phyloP scores from a whole-genome alignment of 2,113 vertebrate species.

The Centropus unirufus region DNA sequence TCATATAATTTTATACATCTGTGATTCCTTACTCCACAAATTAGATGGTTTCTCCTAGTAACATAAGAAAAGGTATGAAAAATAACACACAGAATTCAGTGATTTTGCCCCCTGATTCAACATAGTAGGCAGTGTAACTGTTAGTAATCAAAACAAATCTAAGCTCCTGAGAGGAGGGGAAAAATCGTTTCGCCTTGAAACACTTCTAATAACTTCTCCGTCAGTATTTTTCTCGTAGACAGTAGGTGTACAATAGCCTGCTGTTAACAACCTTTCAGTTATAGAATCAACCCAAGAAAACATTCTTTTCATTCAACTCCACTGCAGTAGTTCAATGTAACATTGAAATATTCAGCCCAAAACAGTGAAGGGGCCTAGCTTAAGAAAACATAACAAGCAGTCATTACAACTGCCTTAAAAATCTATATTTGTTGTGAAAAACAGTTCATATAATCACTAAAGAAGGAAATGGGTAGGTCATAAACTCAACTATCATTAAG shows the following conservation, averaged over 20 bases:
- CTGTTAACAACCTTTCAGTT: constrained; percentile 2
- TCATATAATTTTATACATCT: neutral
- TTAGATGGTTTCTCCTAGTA: neutral
- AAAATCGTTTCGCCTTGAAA: neutral
- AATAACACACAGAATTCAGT: neutral
- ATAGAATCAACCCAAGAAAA: neutral
- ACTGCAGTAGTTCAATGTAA: neutral
- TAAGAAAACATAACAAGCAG: constrained; percentile 7
- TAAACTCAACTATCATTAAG: constrained; percentile 42
- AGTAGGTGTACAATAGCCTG: neutral
- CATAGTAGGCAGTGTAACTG: neutral
- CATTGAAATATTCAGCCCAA: neutral
- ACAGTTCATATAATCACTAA: constrained; percentile 37
- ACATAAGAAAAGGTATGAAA: neutral
- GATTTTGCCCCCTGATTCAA: neutral
- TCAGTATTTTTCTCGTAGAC: neutral
- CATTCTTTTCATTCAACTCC: neutral
- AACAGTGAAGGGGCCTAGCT: neutral
- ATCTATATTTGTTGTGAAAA: constrained; percentile 46
- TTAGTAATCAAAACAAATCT: neutral
- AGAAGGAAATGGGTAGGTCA: constrained; percentile 43
- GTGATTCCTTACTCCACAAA: fast-evolving
- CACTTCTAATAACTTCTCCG: neutral
- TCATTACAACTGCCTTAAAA: constrained; percentile 61
- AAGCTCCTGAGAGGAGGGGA: neutral